Evolutionary conservation across 2,888 invertebrate species (phyloP).

Genomic region (Orchestes rusci): DNA sequence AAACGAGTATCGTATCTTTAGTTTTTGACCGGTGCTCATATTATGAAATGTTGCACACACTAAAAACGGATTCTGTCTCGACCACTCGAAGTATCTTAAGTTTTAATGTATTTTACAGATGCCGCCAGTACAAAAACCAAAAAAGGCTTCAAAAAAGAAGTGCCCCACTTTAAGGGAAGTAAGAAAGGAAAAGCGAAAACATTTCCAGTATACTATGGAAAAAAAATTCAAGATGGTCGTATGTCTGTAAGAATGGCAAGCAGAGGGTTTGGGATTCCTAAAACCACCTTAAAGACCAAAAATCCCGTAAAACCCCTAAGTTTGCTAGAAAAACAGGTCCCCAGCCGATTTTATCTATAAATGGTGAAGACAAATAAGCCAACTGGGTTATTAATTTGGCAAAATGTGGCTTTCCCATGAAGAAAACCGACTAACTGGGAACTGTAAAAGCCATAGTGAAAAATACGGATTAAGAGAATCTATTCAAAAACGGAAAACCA

Average conservation of each 20-base stretch:
- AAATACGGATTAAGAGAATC: not conserved
- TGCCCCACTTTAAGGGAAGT: not conserved
- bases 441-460: slow-evolving; percentile 3
- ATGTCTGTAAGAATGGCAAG: not conserved
- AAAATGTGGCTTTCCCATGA: slow-evolving; percentile 2
- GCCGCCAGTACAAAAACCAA: not conserved
- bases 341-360: not conserved
- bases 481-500: slow-evolving; percentile 3
- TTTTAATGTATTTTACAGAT: not conserved
- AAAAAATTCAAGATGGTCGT: not conserved
- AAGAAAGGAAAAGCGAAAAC: not conserved
- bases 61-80: not conserved
- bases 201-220: not conserved
- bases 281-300: slow-evolving; percentile 8
- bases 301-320: slow-evolving; percentile 1
- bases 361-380: not conserved
- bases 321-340: not conserved
- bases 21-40: no score
- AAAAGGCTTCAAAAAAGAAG: not conserved
- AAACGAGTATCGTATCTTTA: no score
- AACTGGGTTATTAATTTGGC: not conserved
- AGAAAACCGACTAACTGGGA: slow-evolving; percentile 4
- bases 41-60: not conserved
- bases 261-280: slow-evolving; percentile 3
- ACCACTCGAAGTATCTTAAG: not conserved